These are phyloP conservation scores for Hypothenemus hampei DNA, from an alignment of 1,140 invertebrate genomes.

Conservation along the genomic window DNA sequence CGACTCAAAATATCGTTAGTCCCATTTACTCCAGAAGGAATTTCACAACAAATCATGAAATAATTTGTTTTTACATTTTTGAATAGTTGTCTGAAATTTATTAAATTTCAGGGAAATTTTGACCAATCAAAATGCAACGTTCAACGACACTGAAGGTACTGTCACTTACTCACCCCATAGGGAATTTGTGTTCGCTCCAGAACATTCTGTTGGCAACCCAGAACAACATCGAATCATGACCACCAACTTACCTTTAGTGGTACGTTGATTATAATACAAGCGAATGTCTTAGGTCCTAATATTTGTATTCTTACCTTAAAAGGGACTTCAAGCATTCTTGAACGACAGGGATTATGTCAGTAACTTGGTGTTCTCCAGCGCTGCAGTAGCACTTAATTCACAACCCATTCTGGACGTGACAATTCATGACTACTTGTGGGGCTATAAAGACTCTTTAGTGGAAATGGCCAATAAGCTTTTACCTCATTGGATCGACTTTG, in stretches of 20 bases:
- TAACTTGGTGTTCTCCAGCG: no score
- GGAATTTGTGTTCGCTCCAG: slow-evolving; percentile 58
- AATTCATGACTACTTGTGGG: slow-evolving; percentile 77
- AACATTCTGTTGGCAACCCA: slow-evolving; percentile 64
- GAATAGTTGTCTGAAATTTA: no score
- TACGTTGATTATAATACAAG: slow-evolving; percentile 44
- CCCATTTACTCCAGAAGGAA: no score
- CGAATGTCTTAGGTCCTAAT: no score
- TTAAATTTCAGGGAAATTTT: slow-evolving; percentile 58
- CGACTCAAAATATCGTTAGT: no score
- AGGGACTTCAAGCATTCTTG: slow-evolving; percentile 60
- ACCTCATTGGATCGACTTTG: slow-evolving; percentile 69
- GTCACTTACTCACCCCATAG: slow-evolving; percentile 69
- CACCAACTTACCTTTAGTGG: slow-evolving; percentile 76
- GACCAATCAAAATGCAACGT: slow-evolving; percentile 60
- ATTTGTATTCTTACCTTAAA: slow-evolving; percentile 29
- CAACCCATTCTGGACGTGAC: slow-evolving; percentile 65
- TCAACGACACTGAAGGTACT: slow-evolving; percentile 61
- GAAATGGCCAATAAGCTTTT: slow-evolving; percentile 61
- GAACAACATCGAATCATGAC: slow-evolving; percentile 59
- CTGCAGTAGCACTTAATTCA: slow-evolving; percentile 58
- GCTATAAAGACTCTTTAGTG: slow-evolving; percentile 74
- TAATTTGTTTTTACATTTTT: not conserved
- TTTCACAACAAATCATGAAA: no score
- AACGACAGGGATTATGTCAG: slow-evolving; percentile 54